These are phyloP conservation scores for Damaliscus lunatus DNA, from an alignment of 2,113 vertebrate species.

Conservation along the genomic window DNA sequence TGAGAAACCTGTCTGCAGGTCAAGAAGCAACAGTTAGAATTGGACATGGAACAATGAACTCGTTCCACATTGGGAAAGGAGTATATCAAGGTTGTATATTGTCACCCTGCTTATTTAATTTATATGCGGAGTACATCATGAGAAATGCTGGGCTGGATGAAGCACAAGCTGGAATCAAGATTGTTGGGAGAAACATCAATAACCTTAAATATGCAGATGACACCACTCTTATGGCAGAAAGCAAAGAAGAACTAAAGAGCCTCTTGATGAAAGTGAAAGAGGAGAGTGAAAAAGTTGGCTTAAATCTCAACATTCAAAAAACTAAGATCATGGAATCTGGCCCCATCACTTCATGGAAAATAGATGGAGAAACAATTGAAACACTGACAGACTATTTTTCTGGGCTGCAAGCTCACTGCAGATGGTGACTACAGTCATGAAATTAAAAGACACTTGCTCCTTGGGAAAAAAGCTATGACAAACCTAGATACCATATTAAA, in stretches of 20 bases:
- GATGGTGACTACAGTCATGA: background rate
- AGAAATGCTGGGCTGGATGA: background rate
- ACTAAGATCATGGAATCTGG: background rate
- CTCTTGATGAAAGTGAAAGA: background rate
- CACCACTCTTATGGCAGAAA: background rate
- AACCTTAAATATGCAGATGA: rapidly evolving
- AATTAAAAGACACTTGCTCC: background rate
- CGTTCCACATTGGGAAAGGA: background rate
- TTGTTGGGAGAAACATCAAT: background rate
- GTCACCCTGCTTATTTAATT: background rate
- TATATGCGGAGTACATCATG: background rate
- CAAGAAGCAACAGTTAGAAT: background rate
- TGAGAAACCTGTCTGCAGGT: background rate
- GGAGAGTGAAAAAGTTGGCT: background rate
- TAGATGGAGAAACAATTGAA: background rate
- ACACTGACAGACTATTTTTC: background rate
- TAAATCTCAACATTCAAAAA: background rate
- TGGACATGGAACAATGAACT: background rate
- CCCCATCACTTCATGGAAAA: rapidly evolving
- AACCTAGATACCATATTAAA: background rate
- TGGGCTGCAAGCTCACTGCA: background rate
- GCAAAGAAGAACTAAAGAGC: background rate
- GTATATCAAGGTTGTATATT: background rate
- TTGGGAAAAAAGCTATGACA: background rate
- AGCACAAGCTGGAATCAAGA: background rate